Evolutionary conservation across 1,140 invertebrate genomes (phyloP), one percentile per base, ranked within the genome.

Genomic region (Solen grandis): DNA sequence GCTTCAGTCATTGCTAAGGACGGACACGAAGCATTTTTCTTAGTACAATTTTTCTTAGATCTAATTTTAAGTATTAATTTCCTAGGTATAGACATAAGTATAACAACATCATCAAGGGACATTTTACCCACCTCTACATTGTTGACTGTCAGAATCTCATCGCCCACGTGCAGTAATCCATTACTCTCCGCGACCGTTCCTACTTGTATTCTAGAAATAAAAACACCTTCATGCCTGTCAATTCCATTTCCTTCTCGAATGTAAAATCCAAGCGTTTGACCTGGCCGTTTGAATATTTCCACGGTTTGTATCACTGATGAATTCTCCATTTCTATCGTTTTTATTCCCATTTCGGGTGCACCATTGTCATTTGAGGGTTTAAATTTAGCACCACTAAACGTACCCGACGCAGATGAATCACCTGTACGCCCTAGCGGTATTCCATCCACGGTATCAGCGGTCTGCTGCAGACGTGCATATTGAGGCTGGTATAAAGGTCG

Each of bases 231-330:
- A 54, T 95, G 95, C 62, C 97, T 95, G 88, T 98, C 97, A 46
- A 97, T 95, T 2, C 98, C 98, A 89, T 99, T 98, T 27, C 98
- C 98, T 93, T 99, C 98, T 35, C 99, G 94, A 88, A 99, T 99
- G 90, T 99, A 99, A 70, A 99, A 94, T 54, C 99, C 99, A 65
- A 99, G 94, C 5, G 98, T 99, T 93, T 99, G 99, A 29, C 98
- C 99, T 1, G 99, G 99, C 86, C 98, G 95, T 93, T 99, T 99
- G 80, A 99, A 98, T 88, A 99, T 99, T 93, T 99, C 99, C 81
- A 99, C 97, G 89, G 99, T 96, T 92, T 99, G 96, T 60, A 98
- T 96, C 84, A 95, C 87, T 63, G 87, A 89, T 52, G 87, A 88
- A 70, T 91, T 89, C 85, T 91, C 90, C 83, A 89, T 84, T 60